Percentiles rank a stretch among this genome's conserved stretches.
phyloP scores from a whole-genome alignment of 2,113 vertebrate species.

The Cyanistes caeruleus region DNA sequence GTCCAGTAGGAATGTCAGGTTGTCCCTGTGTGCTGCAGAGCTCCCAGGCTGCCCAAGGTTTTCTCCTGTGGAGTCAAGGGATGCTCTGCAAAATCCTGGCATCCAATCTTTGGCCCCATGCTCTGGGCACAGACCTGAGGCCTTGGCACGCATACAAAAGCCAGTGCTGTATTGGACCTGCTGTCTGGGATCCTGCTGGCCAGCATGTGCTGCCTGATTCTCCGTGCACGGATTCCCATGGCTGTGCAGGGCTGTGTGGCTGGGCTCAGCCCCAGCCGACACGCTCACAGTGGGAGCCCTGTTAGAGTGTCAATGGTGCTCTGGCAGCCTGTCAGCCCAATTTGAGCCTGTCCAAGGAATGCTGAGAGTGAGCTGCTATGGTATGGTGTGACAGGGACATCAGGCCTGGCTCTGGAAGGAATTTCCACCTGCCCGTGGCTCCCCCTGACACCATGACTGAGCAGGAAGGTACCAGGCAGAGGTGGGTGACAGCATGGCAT shows the following conservation, averaged over 20 bases:
- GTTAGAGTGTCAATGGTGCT: neutral
- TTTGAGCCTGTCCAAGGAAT: neutral
- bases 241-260: fast-evolving
- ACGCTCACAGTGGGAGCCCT: fast-evolving
- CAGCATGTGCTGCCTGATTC: neutral
- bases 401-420: neutral
- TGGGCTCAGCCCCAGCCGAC: neutral
- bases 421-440: fast-evolving
- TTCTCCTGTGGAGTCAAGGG: neutral
- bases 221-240: neutral
- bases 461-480: neutral
- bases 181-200: neutral
- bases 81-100: neutral
- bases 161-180: fast-evolving
- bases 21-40: neutral
- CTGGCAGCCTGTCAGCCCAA: neutral
- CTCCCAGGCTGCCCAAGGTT: neutral
- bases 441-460: neutral
- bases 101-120: fast-evolving
- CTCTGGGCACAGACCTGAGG: neutral
- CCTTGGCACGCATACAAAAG: neutral
- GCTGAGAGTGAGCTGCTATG: fast-evolving
- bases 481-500: neutral
- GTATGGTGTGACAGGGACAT: fast-evolving
- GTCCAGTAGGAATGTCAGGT: neutral